Base-by-base conservation (phyloP, 2,888 invertebrate genomes). In the Andrena minutula region DNA sequence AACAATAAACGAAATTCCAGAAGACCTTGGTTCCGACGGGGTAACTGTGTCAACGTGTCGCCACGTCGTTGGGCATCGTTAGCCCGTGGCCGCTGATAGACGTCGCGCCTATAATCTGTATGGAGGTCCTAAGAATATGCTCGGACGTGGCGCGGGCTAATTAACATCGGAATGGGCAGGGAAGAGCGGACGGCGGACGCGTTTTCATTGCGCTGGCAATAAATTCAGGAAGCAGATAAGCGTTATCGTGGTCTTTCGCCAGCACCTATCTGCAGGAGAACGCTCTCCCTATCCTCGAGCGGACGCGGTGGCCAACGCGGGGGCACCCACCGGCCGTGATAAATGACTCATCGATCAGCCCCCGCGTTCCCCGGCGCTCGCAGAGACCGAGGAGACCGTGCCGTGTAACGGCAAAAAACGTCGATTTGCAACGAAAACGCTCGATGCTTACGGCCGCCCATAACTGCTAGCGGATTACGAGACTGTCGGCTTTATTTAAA, bases 151-250 rank as follows among this genome's bases (percentile, higher is more conserved):
- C 85, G 85, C 77, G 66, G 70, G 77, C 92, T 92, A 92, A 92
- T 93, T 93, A 92, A 92, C 92, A 92, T 93, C 81, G 91, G 89
- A 92, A 92, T 91, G 90, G 91, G 88, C 89, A 87, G 89, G 87
- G 89, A 89, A 88, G 88, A 89, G 90, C 89, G 90, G 87, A 80
- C 74, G 77, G 83, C 84, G 81, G 87, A 88, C 89, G 91, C 90
- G 91, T 92, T 92, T 92, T 90, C 92, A 89, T 91, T 91, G 91
- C 88, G 85, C 89, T 81, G 87, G 91, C 90, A 90, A 92, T 92
- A 92, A 92, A 92, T 92, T 88, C 88, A 91, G 89, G 88, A 90
- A 89, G 86, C 90, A 91, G 92, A 92, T 92, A 92, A 92, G 92
- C 91, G 90, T 89, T 92, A 92, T 92, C 92, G 88, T 86, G 87